Evolutionary conservation across 2,888 invertebrate species (phyloP).

Genomic region (Nasonovia ribisnigri): DNA sequence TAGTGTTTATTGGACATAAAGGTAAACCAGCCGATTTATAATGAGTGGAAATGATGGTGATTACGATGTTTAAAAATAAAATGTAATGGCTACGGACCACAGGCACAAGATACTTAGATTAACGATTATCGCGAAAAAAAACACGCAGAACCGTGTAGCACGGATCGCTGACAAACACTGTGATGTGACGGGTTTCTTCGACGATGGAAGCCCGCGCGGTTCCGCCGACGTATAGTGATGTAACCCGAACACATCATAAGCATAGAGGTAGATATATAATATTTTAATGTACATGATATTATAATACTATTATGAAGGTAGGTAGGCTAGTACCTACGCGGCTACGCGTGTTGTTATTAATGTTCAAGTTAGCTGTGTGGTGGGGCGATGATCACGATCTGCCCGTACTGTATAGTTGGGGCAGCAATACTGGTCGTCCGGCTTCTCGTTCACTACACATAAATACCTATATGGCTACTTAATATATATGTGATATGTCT

Average conservation of each 20-base stretch:
- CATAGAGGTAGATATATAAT: not conserved
- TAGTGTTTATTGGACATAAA: not conserved
- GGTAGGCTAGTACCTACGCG: not conserved
- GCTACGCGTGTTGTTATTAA: not conserved
- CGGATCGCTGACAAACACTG: not conserved
- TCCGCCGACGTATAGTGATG: not conserved
- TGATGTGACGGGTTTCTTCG: constrained; percentile 13
- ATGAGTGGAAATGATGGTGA: not conserved
- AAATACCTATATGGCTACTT: too few relatives aligned
- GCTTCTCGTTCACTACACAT: not conserved
- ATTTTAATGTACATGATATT: not conserved
- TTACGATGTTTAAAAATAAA: not conserved
- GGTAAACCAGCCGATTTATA: not conserved
- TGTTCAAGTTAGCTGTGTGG: not conserved
- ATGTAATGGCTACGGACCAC: not conserved
- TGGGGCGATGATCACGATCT: not conserved
- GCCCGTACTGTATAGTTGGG: not conserved
- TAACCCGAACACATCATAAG: not conserved
- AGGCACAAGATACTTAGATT: not conserved
- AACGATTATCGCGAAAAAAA: not conserved
- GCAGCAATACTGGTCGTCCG: not conserved
- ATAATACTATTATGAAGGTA: not conserved
- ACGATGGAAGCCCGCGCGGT: constrained; percentile 2
- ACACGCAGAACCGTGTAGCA: not conserved
- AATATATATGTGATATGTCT: too few relatives aligned